A percentile compares a stretch with the other conserved stretches of the same genome.
These are phyloP conservation scores for Philaenus spumarius DNA, from an alignment of 1,140 invertebrate genomes.

Conservation along the genomic window DNA sequence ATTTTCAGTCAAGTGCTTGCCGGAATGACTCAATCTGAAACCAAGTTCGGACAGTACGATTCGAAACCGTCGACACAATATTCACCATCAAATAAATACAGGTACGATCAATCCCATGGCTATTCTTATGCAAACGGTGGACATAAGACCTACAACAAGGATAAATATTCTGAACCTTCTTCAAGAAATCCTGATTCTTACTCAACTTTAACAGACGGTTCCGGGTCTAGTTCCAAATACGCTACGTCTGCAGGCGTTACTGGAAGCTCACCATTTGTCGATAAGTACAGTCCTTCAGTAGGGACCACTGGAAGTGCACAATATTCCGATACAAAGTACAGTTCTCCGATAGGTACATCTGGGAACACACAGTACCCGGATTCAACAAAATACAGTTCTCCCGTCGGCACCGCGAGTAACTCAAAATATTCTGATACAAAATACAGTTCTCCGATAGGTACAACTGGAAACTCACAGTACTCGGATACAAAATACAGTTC, in stretches of 20 bases:
- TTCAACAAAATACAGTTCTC: not conserved
- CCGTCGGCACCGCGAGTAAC: not conserved
- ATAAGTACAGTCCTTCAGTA: not conserved
- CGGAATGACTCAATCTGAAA: conserved; percentile 37
- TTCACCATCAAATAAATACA: conserved; percentile 11
- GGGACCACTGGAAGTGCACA: not conserved
- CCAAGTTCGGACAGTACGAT: conserved; percentile 19
- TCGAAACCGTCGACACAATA: conserved; percentile 1
- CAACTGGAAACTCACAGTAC: not conserved
- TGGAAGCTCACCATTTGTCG: not conserved
- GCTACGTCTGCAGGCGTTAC: not conserved
- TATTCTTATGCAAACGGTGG: conserved; percentile 8
- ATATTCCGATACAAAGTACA: conserved; percentile 7
- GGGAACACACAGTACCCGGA: conserved; percentile 1
- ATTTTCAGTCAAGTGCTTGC: conserved; percentile 63
- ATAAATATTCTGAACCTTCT: conserved; percentile 4
- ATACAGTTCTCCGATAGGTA: not conserved
- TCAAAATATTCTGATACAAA: conserved; percentile 4
- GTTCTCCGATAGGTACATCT: not conserved
- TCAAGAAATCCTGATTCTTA: conserved; percentile 14
- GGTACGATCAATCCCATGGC: conserved; percentile 19
- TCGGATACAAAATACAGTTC: conserved; percentile 7
- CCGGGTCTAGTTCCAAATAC: conserved; percentile 21
- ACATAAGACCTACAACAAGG: conserved; percentile 5
- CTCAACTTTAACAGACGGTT: conserved; percentile 17